Conservation (phyloP, 92 coral and sea anemone species). For the Diadumene lineata region DNA sequence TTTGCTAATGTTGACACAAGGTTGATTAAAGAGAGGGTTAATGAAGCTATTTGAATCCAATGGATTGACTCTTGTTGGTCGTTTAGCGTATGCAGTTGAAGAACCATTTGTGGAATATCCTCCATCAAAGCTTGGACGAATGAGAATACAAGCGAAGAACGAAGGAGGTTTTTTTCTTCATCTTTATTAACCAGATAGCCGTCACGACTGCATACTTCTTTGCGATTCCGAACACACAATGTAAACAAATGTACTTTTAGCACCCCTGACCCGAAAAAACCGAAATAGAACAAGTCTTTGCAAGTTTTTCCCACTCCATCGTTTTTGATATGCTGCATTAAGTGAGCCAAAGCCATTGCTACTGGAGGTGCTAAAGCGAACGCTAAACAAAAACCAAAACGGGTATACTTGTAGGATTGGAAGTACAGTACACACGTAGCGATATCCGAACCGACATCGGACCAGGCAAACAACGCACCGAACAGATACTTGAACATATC, state of each 20-base stretch:
- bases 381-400: conserved; percentile 60
- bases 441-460: conserved; percentile 66
- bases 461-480: conserved; percentile 50
- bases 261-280: conserved; percentile 60
- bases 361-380: conserved; percentile 64
- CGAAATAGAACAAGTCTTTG: conserved; percentile 31
- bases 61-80: conserved; percentile 42
- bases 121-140: conserved; percentile 62
- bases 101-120: conserved; percentile 65
- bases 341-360: conserved; percentile 43
- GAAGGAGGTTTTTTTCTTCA: conserved; percentile 27
- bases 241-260: conserved; percentile 51
- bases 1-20: conserved; percentile 49
- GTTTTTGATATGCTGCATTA: conserved; percentile 32
- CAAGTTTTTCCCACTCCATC: conserved; percentile 1
- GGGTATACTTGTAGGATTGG: conserved; percentile 32
- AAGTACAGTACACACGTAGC: conserved; percentile 56
- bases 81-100: conserved; percentile 51
- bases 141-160: conserved; percentile 43
- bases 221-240: conserved; percentile 57
- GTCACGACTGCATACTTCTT: conserved; percentile 49
- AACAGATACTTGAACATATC: conserved; percentile 45
- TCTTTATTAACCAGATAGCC: conserved; percentile 52
- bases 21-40: conserved; percentile 43
- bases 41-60: conserved; percentile 47